Evolutionary conservation across 2,888 invertebrate species (phyloP).

Genomic region (Macrophya alboannulata): DNA sequence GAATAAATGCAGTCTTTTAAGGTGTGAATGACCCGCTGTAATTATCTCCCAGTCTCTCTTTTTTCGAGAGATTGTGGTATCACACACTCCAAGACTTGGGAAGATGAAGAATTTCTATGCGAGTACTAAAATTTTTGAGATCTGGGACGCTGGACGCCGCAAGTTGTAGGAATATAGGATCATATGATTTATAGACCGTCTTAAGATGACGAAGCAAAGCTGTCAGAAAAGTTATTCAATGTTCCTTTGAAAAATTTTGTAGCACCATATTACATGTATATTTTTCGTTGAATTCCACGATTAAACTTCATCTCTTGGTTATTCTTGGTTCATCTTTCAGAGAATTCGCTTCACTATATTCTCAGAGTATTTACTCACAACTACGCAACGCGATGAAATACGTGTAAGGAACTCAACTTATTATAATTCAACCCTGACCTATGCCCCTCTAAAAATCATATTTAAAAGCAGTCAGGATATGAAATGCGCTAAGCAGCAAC

Average conservation of each 20-base stretch:
- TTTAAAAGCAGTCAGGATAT: not conserved
- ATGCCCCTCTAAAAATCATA: not conserved
- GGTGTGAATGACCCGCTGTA: not conserved
- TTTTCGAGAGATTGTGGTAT: not conserved
- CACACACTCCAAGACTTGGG: not conserved
- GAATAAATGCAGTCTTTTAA: not conserved
- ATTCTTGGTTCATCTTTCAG: not conserved
- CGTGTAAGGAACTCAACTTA: not conserved
- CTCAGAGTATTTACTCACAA: not conserved
- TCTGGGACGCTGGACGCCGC: not conserved
- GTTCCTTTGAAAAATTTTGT: not conserved
- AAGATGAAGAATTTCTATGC: slow-evolving; percentile 1
- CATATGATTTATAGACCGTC: not conserved
- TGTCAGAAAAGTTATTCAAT: not conserved
- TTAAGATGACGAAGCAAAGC: not conserved
- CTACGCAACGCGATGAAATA: slow-evolving; percentile 3
- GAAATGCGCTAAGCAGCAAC: not conserved
- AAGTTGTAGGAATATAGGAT: not conserved
- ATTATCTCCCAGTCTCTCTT: not conserved
- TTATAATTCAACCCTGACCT: slow-evolving; percentile 11
- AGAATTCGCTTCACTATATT: not conserved
- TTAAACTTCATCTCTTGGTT: not conserved
- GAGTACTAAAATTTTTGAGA: not conserved
- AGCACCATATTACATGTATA: not conserved
- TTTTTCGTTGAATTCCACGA: not conserved